These are phyloP conservation scores for Congeria kusceri DNA, from an alignment of 2,888 invertebrate genomes.

Conservation along the genomic window DNA sequence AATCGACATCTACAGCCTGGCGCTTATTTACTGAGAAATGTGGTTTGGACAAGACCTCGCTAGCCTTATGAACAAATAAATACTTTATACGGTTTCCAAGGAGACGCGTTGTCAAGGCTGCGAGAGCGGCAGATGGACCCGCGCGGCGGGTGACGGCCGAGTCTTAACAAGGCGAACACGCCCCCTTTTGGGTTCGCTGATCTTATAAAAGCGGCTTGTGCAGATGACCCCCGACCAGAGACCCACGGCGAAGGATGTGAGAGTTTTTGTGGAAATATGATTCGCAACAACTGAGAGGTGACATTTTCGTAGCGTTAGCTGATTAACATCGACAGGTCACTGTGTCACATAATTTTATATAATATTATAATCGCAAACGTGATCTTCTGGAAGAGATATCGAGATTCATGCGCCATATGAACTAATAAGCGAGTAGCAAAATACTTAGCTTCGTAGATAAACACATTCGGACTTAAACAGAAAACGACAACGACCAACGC, in stretches of 20 bases:
- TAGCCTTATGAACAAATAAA: slow-evolving; percentile 59
- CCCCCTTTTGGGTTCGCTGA: slow-evolving; percentile 67
- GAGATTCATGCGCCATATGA: no score
- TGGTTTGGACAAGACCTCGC: slow-evolving; percentile 78
- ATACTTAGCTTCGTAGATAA: no score
- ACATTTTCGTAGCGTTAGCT: no score
- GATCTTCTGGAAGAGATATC: no score
- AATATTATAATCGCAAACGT: no score
- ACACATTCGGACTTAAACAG: no score
- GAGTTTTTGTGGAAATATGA: slow-evolving; percentile 31
- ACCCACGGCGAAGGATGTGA: slow-evolving; percentile 47
- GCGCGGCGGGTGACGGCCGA: slow-evolving; percentile 69
- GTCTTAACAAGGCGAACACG: slow-evolving; percentile 59
- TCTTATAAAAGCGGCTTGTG: slow-evolving; percentile 69
- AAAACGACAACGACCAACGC: no score
- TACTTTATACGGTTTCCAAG: slow-evolving; percentile 32
- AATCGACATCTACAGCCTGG: slow-evolving; percentile 72
- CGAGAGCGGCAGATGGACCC: slow-evolving; percentile 45
- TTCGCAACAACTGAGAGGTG: slow-evolving; percentile 30
- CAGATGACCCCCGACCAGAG: slow-evolving; percentile 56
- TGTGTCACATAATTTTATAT: no score
- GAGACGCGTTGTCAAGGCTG: slow-evolving; percentile 50
- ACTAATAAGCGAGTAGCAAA: no score
- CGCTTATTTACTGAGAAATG: slow-evolving; percentile 77
- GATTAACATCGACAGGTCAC: no score